Evolutionary conservation across 2,113 vertebrate species (phyloP).

Genomic region (Pongo pygmaeus): DNA sequence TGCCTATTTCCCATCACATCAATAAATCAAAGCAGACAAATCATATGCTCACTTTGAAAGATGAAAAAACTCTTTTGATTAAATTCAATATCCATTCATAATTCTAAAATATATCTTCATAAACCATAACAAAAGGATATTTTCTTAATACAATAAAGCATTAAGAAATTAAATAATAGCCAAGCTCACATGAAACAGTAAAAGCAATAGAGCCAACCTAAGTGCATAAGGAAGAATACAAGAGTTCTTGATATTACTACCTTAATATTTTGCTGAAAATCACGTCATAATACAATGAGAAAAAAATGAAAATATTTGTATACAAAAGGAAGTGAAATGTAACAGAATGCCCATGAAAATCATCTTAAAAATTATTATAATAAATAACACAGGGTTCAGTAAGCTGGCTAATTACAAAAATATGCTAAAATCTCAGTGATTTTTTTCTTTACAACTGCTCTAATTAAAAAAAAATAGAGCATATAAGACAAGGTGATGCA

Average conservation of each 20-base stretch:
- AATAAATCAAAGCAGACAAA: constrained; percentile 12
- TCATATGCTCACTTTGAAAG: neutral
- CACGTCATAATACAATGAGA: neutral
- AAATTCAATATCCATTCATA: neutral
- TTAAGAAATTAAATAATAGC: neutral
- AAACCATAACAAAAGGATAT: neutral
- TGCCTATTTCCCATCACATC: constrained; percentile 6
- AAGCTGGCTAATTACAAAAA: neutral
- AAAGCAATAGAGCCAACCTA: neutral
- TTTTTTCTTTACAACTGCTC: neutral
- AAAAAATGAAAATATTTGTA: neutral
- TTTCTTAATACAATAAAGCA: neutral
- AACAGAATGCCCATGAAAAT: neutral
- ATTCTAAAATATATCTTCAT: neutral
- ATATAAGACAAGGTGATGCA: neutral
- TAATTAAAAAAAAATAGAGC: neutral
- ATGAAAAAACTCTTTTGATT: neutral
- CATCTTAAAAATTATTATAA: neutral
- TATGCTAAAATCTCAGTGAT: neutral
- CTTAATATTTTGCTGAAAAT: neutral
- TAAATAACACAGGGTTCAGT: neutral
- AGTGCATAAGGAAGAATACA: neutral
- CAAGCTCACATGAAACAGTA: neutral
- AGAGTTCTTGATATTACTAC: neutral
- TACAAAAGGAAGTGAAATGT: neutral